Percentiles rank a stretch among this genome's conserved stretches.
phyloP scores from a whole-genome alignment of 2,888 invertebrate genomes.

The Drosophila lutescens region DNA sequence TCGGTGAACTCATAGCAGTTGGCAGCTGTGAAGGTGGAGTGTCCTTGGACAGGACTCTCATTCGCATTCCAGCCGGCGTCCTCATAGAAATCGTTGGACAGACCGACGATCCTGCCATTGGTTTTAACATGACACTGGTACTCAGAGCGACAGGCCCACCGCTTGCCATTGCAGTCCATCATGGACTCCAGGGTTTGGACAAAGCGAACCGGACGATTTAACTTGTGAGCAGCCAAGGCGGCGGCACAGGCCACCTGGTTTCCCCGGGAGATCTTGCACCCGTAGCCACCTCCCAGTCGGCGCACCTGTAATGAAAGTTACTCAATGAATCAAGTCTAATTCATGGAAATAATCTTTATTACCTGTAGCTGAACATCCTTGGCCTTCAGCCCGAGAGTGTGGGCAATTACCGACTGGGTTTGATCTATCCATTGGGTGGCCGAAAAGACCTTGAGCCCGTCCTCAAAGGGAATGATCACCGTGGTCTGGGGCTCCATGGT shows the following conservation, averaged over 20 bases:
- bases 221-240: constrained; percentile 88
- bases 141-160: constrained; percentile 86
- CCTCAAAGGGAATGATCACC: constrained; percentile 88
- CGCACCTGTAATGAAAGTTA: constrained; percentile 71
- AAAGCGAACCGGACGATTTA: constrained; percentile 88
- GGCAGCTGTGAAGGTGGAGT: constrained; percentile 78
- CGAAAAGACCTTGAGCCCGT: constrained; percentile 88
- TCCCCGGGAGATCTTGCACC: constrained; percentile 89
- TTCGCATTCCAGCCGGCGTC: constrained; percentile 86
- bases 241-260: constrained; percentile 87
- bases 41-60: constrained; percentile 85
- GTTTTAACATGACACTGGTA: constrained; percentile 88
- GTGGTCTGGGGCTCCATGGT: constrained; percentile 90
- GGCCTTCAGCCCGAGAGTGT: constrained; percentile 86
- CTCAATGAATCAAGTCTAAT: too few species aligned
- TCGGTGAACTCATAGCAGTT: constrained; percentile 88
- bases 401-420: constrained; percentile 86
- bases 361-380: constrained; percentile 90
- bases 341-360: neutral
- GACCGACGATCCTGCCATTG: constrained; percentile 88
- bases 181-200: constrained; percentile 89
- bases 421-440: constrained; percentile 88
- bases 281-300: constrained; percentile 92
- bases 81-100: constrained; percentile 86
- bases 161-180: constrained; percentile 89